A percentile compares a stretch with the other conserved stretches of the same genome.
Conservation (phyloP, 1,140 invertebrate genomes). For the Leptinotarsa texana region DNA sequence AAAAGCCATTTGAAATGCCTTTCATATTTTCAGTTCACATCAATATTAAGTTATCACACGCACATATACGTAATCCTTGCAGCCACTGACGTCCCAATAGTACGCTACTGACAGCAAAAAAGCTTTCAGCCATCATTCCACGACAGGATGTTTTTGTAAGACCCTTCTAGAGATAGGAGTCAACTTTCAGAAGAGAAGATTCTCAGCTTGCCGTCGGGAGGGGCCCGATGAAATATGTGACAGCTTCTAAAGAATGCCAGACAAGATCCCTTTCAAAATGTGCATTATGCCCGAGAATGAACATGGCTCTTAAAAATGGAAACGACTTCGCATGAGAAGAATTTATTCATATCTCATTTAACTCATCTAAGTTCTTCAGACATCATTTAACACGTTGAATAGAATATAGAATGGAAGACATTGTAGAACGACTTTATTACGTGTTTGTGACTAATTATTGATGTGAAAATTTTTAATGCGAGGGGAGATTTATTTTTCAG, state of each 20-base stretch:
- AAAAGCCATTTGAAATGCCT: too few relatives aligned
- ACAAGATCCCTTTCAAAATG: constrained; percentile 36
- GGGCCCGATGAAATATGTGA: constrained; percentile 49
- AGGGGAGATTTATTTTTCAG: neutral
- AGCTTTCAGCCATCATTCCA: neutral
- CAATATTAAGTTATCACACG: too few relatives aligned
- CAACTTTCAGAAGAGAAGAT: constrained; percentile 11
- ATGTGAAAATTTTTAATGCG: neutral
- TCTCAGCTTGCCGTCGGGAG: constrained; percentile 29
- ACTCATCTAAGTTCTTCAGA: neutral
- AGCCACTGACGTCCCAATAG: too few relatives aligned
- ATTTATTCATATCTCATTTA: constrained; percentile 6
- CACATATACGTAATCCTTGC: too few relatives aligned
- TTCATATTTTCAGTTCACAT: too few relatives aligned
- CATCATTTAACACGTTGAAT: constrained; percentile 8
- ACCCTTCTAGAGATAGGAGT: neutral
- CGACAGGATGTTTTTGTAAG: constrained; percentile 2
- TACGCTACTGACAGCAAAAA: neutral
- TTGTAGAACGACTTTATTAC: constrained; percentile 6
- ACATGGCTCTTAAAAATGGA: constrained; percentile 17
- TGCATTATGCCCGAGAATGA: constrained; percentile 17
- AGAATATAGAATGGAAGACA: constrained; percentile 6
- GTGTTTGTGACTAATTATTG: neutral
- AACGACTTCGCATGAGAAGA: neutral
- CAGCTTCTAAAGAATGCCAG: constrained; percentile 42